Base-by-base conservation (phyloP, 2,888 invertebrate genomes). In the Andrena fulva region DNA sequence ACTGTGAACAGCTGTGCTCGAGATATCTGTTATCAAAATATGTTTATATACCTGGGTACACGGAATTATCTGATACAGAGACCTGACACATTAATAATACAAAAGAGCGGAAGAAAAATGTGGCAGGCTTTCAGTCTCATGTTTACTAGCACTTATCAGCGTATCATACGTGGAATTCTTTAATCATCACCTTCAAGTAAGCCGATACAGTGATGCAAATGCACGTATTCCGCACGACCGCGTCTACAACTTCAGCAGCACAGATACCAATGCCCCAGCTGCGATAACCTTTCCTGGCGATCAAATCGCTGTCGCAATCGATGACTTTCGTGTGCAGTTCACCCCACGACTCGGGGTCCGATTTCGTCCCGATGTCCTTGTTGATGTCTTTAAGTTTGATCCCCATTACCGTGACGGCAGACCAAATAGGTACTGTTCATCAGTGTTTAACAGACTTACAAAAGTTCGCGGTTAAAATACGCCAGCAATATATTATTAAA, bases 331-430 rank as follows among this genome's bases (percentile, higher is more conserved):
- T 92, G 90, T 96, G 95, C 54, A 96, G 89, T 16, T 94, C 93
- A 66, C 90, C 89, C 95, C 95, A 96, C 27, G 95, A 93, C 86
- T 95, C 95, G 7, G 94, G 93, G 86, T 95, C 95, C 31, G 33
- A 88, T 89, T 54, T 92, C 78, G 85, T 84, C n/a, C 95, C 95
- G 74, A 95, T 94, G 62, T 94, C 92, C 35, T 95, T 95, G 86
- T 95, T 94, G 71, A 95, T 91, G 82, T 95, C 95, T 82, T 92
- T 92, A 69, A 95, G 92, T 72, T 94, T 93, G 62, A 95, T 95
- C 62, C 95, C 95, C 87, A 95, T 95, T 20, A 96, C 94, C 84
- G 95, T 95, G 50, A 95, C 95, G 35, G 95, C 94, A 72, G 95
- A 95, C 95, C 95, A 96, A 35, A 96, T 95, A 6, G 95, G 95